These are phyloP conservation scores for Myanophis thanlyinensis DNA, from an alignment of 2,113 vertebrate genomes.

Conservation along the genomic window DNA sequence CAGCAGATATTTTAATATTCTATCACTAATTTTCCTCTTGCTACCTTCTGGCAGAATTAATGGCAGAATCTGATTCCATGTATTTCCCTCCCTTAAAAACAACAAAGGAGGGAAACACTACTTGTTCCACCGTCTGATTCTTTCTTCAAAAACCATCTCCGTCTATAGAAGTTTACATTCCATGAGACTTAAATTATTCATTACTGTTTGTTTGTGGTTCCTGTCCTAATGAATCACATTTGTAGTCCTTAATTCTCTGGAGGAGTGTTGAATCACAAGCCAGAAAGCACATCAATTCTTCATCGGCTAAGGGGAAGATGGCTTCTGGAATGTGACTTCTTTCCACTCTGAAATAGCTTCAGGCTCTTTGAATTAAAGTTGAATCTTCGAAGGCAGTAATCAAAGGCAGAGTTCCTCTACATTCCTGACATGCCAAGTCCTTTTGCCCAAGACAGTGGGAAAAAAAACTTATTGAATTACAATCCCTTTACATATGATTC, in stretches of 20 bases:
- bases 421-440: neutral
- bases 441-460: conserved; percentile 30
- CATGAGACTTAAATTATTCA: neutral
- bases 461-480: conserved; percentile 36
- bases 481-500: conserved; percentile 31
- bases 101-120: neutral
- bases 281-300: neutral
- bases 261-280: neutral
- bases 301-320: neutral
- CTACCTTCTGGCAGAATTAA: neutral
- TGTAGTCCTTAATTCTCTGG: neutral
- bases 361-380: conserved; percentile 26
- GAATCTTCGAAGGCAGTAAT: neutral
- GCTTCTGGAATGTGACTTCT: conserved; percentile 2
- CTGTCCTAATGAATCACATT: neutral
- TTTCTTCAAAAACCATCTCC: neutral
- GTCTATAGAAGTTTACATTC: neutral
- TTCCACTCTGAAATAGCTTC: neutral
- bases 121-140: neutral
- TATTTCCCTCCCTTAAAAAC: neutral
- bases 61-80: neutral
- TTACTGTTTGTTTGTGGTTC: neutral
- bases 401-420: conserved; percentile 11
- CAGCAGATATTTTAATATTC: neutral
- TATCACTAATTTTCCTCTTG: neutral